Percentiles rank a stretch among this genome's conserved stretches.
These are phyloP conservation scores for Drosophila auraria DNA, from an alignment of 1,140 invertebrate species.

Conservation along the genomic window DNA sequence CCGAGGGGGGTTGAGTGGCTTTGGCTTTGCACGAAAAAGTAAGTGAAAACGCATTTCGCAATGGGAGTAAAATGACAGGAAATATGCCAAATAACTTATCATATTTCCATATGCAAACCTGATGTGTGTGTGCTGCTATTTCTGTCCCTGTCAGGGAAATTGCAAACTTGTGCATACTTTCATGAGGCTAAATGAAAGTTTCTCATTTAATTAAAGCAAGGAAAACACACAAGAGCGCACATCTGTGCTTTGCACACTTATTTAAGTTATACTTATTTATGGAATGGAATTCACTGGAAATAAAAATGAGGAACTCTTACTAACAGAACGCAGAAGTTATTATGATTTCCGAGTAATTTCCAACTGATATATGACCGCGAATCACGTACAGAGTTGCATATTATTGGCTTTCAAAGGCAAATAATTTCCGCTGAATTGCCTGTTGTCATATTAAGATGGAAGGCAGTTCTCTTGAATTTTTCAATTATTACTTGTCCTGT, in stretches of 20 bases:
- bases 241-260: not conserved
- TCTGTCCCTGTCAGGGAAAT: constrained; percentile 8
- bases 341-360: not conserved
- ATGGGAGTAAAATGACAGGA: constrained; percentile 38
- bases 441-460: too few relatives aligned
- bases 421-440: not conserved
- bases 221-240: constrained; percentile 6
- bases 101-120: constrained; percentile 35
- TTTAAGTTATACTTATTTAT: not conserved
- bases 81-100: constrained; percentile 59
- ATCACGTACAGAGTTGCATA: too few relatives aligned
- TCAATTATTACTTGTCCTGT: too few relatives aligned
- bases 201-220: constrained; percentile 38
- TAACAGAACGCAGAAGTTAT: not conserved
- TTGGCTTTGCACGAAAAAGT: not conserved
- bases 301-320: too few relatives aligned
- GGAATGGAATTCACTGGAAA: not conserved
- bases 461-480: too few relatives aligned
- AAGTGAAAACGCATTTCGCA: constrained; percentile 37
- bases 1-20: not conserved
- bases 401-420: not conserved
- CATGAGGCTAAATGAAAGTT: constrained; percentile 19
- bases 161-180: constrained; percentile 34
- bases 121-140: not conserved
- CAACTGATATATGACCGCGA: not conserved